phyloP scores from a whole-genome alignment of 1,140 invertebrate genomes.

The Rhopalosiphum maidis region DNA sequence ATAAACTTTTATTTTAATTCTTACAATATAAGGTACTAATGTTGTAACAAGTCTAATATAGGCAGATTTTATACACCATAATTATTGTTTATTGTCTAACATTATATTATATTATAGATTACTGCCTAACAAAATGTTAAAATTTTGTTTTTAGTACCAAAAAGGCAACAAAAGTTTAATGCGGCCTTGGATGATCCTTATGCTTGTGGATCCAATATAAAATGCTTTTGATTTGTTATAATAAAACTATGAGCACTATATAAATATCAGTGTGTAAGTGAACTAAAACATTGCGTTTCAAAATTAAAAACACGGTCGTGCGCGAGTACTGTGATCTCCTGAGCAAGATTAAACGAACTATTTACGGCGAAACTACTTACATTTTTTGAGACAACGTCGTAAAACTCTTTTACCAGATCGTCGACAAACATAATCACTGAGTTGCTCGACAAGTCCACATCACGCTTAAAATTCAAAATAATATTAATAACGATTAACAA shows the following conservation, averaged over 20 bases:
- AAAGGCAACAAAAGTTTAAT: background rate
- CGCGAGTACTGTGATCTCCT: too few relatives aligned
- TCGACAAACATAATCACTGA: constrained; percentile 75
- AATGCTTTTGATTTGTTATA: too few relatives aligned
- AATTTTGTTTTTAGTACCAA: too few relatives aligned
- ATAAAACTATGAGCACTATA: too few relatives aligned
- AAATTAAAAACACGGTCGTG: too few relatives aligned
- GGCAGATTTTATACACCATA: background rate
- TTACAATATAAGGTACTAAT: background rate
- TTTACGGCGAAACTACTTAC: constrained; percentile 64
- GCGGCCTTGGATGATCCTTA: too few relatives aligned
- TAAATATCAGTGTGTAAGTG: too few relatives aligned
- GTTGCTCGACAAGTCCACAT: background rate
- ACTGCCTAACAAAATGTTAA: too few relatives aligned
- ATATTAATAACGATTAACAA: background rate
- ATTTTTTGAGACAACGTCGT: constrained; percentile 75
- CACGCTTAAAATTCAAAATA: constrained; percentile 7
- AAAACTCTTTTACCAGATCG: constrained; percentile 81
- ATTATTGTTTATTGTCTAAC: background rate
- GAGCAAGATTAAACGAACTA: background rate
- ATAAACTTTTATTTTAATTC: background rate
- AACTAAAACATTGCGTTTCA: background rate
- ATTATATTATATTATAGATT: background rate
- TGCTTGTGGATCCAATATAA: too few relatives aligned
- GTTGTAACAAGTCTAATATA: background rate